phyloP scores from a whole-genome alignment of 2,113 vertebrate genomes.

The Oreochromis aureus region DNA sequence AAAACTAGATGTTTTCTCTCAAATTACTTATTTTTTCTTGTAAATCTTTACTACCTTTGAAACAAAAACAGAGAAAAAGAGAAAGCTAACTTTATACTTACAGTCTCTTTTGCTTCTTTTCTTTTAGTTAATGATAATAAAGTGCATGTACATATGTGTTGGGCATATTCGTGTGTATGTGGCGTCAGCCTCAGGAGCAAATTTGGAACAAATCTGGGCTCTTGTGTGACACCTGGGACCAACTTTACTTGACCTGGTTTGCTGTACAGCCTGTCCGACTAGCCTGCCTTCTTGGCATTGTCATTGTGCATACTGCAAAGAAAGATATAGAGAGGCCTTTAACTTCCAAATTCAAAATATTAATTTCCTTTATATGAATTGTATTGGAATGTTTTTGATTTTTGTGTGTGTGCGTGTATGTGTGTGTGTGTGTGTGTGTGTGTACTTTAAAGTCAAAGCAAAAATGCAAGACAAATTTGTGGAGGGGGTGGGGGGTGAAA shows the following conservation, averaged over 20 bases:
- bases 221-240: slow-evolving; percentile 37
- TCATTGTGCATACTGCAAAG: neutral
- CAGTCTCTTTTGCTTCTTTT: neutral
- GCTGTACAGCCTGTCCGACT: slow-evolving; percentile 6
- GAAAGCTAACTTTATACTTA: neutral
- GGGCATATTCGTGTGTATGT: neutral
- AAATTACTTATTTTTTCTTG: accelerated
- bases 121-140: neutral
- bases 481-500: neutral
- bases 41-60: neutral
- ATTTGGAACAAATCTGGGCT: slow-evolving; percentile 4
- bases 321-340: neutral
- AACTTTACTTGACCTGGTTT: slow-evolving; percentile 36
- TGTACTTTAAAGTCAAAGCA: neutral
- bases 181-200: neutral
- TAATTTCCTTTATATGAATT: neutral
- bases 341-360: neutral
- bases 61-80: neutral
- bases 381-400: neutral
- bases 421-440: neutral
- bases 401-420: neutral
- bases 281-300: neutral
- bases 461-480: neutral
- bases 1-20: neutral
- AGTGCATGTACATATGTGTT: neutral